Evolutionary conservation across 1,140 invertebrate species (phyloP), one percentile per base, ranked within the genome.

Genomic region (Drosophila tsacasi): DNA sequence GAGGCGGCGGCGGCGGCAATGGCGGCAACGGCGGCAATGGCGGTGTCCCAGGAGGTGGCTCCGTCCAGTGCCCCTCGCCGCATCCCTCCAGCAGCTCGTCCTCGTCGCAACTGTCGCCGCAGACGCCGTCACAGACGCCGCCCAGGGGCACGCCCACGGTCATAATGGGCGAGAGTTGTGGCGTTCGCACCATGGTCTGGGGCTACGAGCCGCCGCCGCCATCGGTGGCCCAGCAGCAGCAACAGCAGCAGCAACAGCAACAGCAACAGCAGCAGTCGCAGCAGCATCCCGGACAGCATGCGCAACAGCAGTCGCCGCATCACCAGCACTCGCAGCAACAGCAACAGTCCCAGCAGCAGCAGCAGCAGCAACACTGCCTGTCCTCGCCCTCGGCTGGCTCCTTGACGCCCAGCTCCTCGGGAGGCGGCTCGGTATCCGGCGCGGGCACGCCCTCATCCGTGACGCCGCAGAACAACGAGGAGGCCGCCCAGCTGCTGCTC

Each of bases 131-230:
- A 75, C 94, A 95, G 67, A 94, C 94, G 55, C 94, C 95, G 47
- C 94, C 95, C 82, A 93, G 96, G 77, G 95, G 96, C 68, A 96
- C 97, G n/a, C 97, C 97, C 8, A 97, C 96, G 12, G 97, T 97
- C 64, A 97, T 97, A 65, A 98, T 98, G 97, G 97, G 97, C 30
- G 97, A 98, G 92, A 97, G 97, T 6, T 97, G 97, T 39, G 97
- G 97, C 15, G 97, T 98, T 0, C 94, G 97, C 55, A 98, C 97
- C 40, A 98, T 98, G 97, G 96, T 98, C 67, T 98, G 97, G 97
- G 91, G 92, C 15, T 93, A 93, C 30, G 92, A 93, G 64, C 91
- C 92, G 3, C 94, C 79, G 13, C 76, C 86, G 9, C 83, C 91
- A 0, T 30, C 84, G 13, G 69, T 77, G n/a, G 58, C 60, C 4